Evolutionary conservation across 2,888 invertebrate species (phyloP).

Genomic region (Ctena decussata): DNA sequence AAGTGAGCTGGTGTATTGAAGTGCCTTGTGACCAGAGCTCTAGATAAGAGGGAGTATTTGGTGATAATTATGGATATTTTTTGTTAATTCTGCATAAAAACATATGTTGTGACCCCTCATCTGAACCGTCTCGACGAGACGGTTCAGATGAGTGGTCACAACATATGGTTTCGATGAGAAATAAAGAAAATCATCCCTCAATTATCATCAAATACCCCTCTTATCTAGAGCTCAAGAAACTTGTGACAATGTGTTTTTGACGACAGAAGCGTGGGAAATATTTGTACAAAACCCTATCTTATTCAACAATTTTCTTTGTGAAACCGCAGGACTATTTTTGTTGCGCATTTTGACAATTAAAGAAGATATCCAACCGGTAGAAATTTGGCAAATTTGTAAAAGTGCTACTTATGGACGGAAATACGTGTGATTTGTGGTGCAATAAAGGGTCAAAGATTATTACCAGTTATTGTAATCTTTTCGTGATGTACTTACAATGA

Average conservation of each 20-base stretch:
- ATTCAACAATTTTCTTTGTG: not conserved
- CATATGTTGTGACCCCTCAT: too few relatives aligned
- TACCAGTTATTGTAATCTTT: not conserved
- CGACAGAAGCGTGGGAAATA: constrained; percentile 8
- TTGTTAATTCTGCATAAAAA: too few relatives aligned
- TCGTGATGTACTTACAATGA: not conserved
- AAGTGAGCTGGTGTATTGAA: not conserved
- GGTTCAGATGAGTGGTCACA: too few relatives aligned
- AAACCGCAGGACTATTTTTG: constrained; percentile 12
- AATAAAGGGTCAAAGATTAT: not conserved
- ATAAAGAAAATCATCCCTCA: too few relatives aligned
- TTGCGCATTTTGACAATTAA: constrained; percentile 11
- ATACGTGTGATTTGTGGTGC: not conserved
- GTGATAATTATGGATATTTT: too few relatives aligned
- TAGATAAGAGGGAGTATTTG: too few relatives aligned
- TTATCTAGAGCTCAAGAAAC: too few relatives aligned
- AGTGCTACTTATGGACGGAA: not conserved
- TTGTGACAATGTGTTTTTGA: constrained; percentile 12
- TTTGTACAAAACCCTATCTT: constrained; percentile 2
- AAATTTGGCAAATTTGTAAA: not conserved
- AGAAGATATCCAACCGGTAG: not conserved
- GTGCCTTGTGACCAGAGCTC: too few relatives aligned
- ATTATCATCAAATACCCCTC: too few relatives aligned
- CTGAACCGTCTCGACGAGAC: too few relatives aligned
- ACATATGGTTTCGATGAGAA: too few relatives aligned